These are phyloP conservation scores for Ips typographus DNA, from an alignment of 1,140 invertebrate species.

Conservation along the genomic window DNA sequence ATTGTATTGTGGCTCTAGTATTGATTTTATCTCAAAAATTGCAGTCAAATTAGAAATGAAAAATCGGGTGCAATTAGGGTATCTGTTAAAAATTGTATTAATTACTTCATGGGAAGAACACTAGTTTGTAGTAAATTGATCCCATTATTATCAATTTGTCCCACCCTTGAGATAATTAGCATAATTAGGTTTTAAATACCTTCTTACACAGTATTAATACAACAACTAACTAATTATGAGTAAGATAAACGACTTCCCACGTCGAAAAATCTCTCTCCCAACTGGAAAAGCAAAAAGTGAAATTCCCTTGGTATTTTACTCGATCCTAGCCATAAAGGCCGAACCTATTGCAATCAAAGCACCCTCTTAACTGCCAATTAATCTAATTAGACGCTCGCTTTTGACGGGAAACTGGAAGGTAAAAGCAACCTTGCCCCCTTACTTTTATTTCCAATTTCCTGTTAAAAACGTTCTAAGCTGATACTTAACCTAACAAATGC, in stretches of 20 bases:
- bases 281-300: background rate
- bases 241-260: too few relatives aligned
- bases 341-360: background rate
- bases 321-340: background rate
- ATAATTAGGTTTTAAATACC: too few relatives aligned
- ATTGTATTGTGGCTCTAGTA: background rate
- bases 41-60: background rate
- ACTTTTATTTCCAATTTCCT: background rate
- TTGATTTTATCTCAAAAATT: background rate
- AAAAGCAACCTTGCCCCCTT: background rate
- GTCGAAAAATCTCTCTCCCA: too few relatives aligned
- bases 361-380: slow-evolving; percentile 3
- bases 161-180: too few relatives aligned
- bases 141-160: too few relatives aligned
- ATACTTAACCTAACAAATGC: background rate
- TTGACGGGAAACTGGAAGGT: slow-evolving; percentile 5
- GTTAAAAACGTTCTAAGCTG: background rate
- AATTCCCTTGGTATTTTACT: background rate
- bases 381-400: slow-evolving; percentile 6
- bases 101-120: too few relatives aligned
- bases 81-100: too few relatives aligned
- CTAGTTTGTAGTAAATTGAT: too few relatives aligned
- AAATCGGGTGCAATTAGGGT: too few relatives aligned
- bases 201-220: too few relatives aligned
- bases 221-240: too few relatives aligned